phyloP scores from a whole-genome alignment of 1,140 invertebrate species.

The Himalopsyche phryganea region DNA sequence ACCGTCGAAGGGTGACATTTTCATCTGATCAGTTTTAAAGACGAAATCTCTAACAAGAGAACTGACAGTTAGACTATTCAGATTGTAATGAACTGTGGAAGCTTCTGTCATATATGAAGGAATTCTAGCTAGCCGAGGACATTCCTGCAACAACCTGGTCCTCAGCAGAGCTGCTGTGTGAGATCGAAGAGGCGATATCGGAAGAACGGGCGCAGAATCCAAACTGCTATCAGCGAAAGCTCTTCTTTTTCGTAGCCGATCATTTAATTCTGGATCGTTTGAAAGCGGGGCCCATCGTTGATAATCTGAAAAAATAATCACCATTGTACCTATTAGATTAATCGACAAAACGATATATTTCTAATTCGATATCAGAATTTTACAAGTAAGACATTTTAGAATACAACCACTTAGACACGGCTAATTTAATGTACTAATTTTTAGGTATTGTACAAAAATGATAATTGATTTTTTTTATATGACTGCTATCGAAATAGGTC shows the following conservation, averaged over 20 bases:
- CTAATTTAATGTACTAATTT: too few species aligned
- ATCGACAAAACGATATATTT: too few species aligned
- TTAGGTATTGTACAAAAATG: too few species aligned
- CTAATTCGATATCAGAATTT: too few species aligned
- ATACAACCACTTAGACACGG: too few species aligned
- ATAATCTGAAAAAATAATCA: conserved; percentile 19
- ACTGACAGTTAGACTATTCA: conserved; percentile 25
- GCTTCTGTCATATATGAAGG: background rate
- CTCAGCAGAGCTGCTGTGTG: conserved; percentile 23
- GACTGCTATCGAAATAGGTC: too few species aligned
- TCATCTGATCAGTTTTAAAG: conserved; percentile 22
- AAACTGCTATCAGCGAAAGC: conserved; percentile 56
- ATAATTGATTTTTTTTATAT: too few species aligned
- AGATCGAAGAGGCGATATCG: conserved; percentile 12
- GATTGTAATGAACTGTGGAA: conserved; percentile 10
- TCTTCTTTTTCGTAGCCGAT: conserved; percentile 53
- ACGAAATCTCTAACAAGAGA: conserved; percentile 32
- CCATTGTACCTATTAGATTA: too few species aligned
- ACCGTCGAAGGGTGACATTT: conserved; percentile 22
- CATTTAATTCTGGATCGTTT: conserved; percentile 36
- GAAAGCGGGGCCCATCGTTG: conserved; percentile 28
- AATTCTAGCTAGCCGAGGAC: conserved; percentile 6
- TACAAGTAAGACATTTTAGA: too few species aligned
- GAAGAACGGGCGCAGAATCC: conserved; percentile 42
- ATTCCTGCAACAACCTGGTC: conserved; percentile 20